Evolutionary conservation across 2,888 invertebrate species (phyloP).

Genomic region (Ophioninae sp.): DNA sequence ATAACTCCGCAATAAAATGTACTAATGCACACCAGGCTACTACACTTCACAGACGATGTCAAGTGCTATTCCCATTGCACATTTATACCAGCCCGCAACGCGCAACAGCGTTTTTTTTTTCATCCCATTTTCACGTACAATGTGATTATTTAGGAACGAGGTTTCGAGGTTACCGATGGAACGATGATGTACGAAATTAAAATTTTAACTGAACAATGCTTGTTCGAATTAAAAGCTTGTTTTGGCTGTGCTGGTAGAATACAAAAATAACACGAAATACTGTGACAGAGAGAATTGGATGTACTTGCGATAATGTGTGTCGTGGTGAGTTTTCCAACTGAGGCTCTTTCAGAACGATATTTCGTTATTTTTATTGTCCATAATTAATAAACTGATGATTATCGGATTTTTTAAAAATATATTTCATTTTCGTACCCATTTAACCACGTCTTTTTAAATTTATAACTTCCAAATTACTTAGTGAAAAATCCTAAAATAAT

Average conservation of each 20-base stretch:
- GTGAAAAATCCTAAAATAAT: no score
- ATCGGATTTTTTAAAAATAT: not conserved
- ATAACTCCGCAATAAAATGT: constrained; percentile 2
- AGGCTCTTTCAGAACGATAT: not conserved
- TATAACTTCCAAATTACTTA: no score
- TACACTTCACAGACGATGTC: not conserved
- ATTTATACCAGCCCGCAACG: not conserved
- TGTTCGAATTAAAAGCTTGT: not conserved
- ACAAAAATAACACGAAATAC: not conserved
- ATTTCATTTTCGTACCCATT: not conserved
- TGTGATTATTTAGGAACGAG: not conserved
- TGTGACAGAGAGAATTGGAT: not conserved
- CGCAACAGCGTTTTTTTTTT: not conserved
- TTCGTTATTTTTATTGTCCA: not conserved
- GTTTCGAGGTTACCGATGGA: not conserved
- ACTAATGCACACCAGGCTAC: constrained; percentile 13
- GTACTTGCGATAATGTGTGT: not conserved
- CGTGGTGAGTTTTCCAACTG: not conserved
- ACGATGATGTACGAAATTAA: not conserved
- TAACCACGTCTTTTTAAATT: not conserved
- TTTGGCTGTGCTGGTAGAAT: not conserved
- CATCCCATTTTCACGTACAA: not conserved
- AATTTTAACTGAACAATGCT: not conserved
- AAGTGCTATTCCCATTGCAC: not conserved
- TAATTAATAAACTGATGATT: no score